Evolutionary conservation across 1,140 invertebrate species (phyloP), one percentile per base, ranked within the genome.

Genomic region (Brachionus calyciflorus): DNA sequence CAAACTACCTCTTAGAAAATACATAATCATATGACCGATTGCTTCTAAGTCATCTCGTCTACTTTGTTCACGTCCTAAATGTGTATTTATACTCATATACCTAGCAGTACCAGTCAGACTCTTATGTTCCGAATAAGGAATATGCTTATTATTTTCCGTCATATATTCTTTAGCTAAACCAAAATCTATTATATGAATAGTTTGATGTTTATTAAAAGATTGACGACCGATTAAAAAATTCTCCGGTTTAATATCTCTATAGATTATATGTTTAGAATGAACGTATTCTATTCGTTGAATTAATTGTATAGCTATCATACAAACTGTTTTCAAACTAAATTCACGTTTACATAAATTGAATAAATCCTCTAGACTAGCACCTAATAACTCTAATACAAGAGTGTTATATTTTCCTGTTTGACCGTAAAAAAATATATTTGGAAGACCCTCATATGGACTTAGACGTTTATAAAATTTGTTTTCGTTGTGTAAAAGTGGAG

Each of bases 11-110:
- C 55, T 28, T 41, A 77, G n/a, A 69, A 78, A 78, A 46, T 78
- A 77, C 30, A 99, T 98, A 88, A 99, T 98, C 95, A 99, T 99
- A 88, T 99, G 96, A 78, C 97, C 97, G 79, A 99, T 87, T 70
- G 96, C 96, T 87, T 99, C 97, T 82, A 99, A 88, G 88, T 99
- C 97, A 87, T 99, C 97, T 85, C 97, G 88, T 84, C 97, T 89
- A 84, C 94, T 98, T 91, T 99, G 96, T 88, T 99, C 97, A 92
- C 49, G 51, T 7, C 75, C 75, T 17, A 77, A 51, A 77, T 77
- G 75, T 10, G 55, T 65, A 37, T 77, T 77, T 19, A 77, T 77
- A 10, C 40, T 48, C 75, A 77, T 65, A 37, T 77, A 77, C 3
- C 75, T 17, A 30, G 75, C 53, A 10, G 75, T 77, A 19, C 75